Percentiles rank a stretch among this genome's conserved stretches.
These are phyloP conservation scores for Barbus barbus DNA, from an alignment of 2,113 vertebrate genomes.

Conservation along the genomic window DNA sequence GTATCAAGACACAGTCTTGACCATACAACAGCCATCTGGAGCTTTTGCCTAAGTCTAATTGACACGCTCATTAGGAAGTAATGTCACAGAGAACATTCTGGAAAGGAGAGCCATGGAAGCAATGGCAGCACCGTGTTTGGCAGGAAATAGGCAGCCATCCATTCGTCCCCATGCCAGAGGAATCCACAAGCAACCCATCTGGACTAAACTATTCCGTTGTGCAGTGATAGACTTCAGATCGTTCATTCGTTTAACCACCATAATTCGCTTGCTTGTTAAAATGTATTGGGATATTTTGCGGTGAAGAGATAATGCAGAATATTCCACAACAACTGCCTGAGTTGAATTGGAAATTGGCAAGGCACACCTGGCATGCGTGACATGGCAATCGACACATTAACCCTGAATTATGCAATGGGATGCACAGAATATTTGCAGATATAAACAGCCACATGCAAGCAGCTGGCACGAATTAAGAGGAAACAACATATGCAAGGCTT, in stretches of 20 bases:
- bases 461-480: slow-evolving; percentile 14
- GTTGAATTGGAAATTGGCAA: slow-evolving; percentile 45
- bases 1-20: slow-evolving; percentile 46
- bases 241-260: slow-evolving; percentile 15
- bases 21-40: slow-evolving; percentile 56
- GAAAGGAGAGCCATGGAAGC: slow-evolving; percentile 29
- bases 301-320: slow-evolving; percentile 28
- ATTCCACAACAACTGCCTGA: slow-evolving; percentile 26
- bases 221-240: neutral
- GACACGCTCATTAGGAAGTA: slow-evolving; percentile 50
- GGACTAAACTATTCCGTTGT: slow-evolving; percentile 26
- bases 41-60: slow-evolving; percentile 44
- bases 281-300: slow-evolving; percentile 17
- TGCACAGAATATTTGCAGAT: slow-evolving; percentile 20
- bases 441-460: slow-evolving; percentile 21
- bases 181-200: slow-evolving; percentile 55
- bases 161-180: slow-evolving; percentile 30
- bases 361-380: slow-evolving; percentile 3
- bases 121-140: slow-evolving; percentile 41
- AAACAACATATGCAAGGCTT: slow-evolving; percentile 28
- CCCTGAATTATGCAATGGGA: slow-evolving; percentile 34
- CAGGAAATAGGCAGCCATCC: slow-evolving; percentile 43
- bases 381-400: slow-evolving; percentile 50
- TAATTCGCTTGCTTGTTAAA: slow-evolving; percentile 26
- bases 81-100: slow-evolving; percentile 55